Conservation (phyloP, 2,797 vertebrate genomes). For the Selene dorsalis region DNA sequence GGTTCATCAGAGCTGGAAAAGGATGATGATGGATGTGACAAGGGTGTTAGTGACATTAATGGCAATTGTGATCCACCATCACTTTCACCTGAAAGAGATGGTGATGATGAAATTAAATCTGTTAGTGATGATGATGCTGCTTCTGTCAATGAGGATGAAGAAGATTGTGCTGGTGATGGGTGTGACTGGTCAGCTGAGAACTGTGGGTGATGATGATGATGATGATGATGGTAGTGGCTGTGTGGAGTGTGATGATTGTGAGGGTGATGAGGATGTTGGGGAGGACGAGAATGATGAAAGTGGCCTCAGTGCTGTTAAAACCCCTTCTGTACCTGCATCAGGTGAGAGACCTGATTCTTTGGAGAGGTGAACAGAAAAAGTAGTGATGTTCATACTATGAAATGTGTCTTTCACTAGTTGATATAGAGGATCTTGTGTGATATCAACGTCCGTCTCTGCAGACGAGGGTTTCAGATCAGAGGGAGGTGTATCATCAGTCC, state of each 20-base stretch:
- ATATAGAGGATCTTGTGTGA: constrained; percentile 55
- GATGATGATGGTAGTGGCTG: background rate
- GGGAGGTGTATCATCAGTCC: background rate
- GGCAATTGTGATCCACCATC: background rate
- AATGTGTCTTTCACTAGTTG: constrained; percentile 66
- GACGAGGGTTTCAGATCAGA: background rate
- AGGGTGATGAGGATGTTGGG: background rate
- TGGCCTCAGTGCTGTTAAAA: constrained; percentile 48
- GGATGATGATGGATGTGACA: background rate
- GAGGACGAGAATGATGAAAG: constrained; percentile 10
- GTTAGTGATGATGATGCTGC: background rate
- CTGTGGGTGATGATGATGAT: background rate
- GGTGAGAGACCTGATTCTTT: constrained; percentile 34
- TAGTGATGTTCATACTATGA: constrained; percentile 56
- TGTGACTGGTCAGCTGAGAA: too few relatives aligned
- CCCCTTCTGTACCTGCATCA: constrained; percentile 38
- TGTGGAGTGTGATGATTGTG: background rate
- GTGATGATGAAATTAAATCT: background rate
- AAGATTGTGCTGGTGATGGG: background rate
- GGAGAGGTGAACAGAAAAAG: constrained; percentile 68
- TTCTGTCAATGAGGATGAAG: background rate
- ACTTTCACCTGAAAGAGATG: background rate
- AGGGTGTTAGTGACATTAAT: background rate
- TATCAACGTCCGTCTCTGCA: background rate
- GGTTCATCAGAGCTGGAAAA: constrained; percentile 38